Evolutionary conservation across 92 coral and sea anemone species (phyloP).

Genomic region (Umimayanthus kanabou): DNA sequence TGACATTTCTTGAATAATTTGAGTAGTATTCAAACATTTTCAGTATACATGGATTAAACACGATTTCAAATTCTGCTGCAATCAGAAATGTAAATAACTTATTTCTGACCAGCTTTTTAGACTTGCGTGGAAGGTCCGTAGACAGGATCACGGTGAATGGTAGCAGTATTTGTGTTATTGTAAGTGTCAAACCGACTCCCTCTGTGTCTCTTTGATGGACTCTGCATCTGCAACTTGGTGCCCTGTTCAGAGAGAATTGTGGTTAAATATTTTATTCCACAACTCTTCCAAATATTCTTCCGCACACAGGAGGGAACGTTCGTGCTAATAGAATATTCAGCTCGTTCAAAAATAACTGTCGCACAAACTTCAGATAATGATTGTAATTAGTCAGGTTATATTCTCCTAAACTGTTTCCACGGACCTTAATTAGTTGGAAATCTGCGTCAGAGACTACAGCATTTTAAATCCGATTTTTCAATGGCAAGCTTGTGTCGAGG

Average conservation of each 20-base stretch:
- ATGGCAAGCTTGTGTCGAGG: background rate
- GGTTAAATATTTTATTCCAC: background rate
- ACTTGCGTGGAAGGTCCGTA: background rate
- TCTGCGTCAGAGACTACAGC: background rate
- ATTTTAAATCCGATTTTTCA: background rate
- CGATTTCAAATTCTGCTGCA: background rate
- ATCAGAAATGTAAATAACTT: background rate
- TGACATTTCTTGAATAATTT: constrained; percentile 3
- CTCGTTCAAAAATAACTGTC: background rate
- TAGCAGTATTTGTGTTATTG: background rate
- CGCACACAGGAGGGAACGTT: background rate
- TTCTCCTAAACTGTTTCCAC: background rate
- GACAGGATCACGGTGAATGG: background rate
- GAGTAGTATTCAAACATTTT: background rate
- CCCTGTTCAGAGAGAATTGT: background rate
- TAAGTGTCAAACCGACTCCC: background rate
- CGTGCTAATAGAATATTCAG: background rate
- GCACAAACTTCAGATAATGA: background rate
- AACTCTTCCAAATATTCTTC: background rate
- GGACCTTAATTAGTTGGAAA: background rate
- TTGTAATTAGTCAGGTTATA: background rate
- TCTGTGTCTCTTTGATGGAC: background rate
- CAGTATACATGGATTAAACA: background rate
- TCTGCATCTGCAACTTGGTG: background rate
- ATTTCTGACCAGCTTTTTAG: background rate